phyloP scores from a whole-genome alignment of 2,113 vertebrate genomes.

The Myrmophylax atrothorax region DNA sequence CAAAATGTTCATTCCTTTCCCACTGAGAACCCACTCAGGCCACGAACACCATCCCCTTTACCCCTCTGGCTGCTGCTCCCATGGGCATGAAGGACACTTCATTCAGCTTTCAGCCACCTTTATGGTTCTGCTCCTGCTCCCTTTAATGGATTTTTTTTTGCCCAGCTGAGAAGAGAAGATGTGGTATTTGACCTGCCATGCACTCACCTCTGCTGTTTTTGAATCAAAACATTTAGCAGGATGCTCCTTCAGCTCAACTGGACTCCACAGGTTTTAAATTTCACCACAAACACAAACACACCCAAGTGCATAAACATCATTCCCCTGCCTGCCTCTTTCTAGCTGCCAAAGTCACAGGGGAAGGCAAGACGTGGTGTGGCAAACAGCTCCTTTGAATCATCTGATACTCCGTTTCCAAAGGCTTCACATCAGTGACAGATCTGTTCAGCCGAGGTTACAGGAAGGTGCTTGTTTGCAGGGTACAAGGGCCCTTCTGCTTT shows the following conservation, averaged over 20 bases:
- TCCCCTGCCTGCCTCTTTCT: not conserved
- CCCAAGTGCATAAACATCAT: not conserved
- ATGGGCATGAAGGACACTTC: not conserved
- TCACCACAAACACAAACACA: slow-evolving; percentile 1
- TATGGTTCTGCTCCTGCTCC: not conserved
- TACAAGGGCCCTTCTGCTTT: not conserved
- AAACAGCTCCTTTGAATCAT: not conserved
- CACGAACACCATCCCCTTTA: not conserved
- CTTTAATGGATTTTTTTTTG: not conserved
- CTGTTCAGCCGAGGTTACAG: not conserved
- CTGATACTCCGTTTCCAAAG: not conserved
- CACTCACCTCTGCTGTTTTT: not conserved
- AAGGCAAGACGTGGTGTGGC: not conserved
- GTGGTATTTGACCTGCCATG: not conserved
- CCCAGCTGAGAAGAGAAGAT: not conserved
- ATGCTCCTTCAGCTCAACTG: not conserved
- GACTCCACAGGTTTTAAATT: not conserved
- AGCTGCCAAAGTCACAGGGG: not conserved
- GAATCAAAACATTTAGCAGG: not conserved
- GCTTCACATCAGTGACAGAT: not conserved
- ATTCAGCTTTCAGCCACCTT: not conserved
- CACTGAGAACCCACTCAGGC: rapidly evolving
- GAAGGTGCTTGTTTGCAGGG: not conserved
- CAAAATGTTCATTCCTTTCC: not conserved
- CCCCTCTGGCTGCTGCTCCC: not conserved